phyloP scores from a whole-genome alignment of 2,113 vertebrate genomes.

The Gyps fulvus region DNA sequence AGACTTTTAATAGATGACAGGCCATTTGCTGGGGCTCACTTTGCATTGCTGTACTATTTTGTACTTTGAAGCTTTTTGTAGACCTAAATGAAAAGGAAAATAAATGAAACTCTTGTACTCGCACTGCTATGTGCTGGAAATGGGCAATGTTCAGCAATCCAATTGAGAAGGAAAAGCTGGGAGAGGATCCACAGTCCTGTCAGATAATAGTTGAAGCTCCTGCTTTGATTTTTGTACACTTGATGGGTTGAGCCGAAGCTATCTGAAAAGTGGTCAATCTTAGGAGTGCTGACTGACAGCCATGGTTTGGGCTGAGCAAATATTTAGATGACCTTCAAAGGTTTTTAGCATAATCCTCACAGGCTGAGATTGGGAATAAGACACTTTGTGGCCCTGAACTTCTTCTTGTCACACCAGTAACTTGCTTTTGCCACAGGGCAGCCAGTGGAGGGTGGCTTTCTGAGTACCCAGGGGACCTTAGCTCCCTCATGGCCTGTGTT shows the following conservation, averaged over 20 bases:
- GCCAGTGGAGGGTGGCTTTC: not conserved
- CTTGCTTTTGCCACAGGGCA: not conserved
- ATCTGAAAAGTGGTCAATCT: not conserved
- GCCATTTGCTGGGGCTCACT: not conserved
- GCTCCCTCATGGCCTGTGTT: not conserved
- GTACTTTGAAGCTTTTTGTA: not conserved
- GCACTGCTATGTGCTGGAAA: not conserved
- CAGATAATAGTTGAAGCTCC: not conserved
- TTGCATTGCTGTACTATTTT: not conserved
- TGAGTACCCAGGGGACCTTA: not conserved
- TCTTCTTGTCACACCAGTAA: not conserved
- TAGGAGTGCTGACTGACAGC: not conserved
- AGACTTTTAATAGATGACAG: not conserved
- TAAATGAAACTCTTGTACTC: not conserved
- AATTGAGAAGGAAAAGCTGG: not conserved
- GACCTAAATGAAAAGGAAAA: not conserved
- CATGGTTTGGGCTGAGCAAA: not conserved
- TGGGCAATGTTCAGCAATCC: not conserved
- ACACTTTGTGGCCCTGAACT: not conserved
- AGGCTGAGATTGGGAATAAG: not conserved
- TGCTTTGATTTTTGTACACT: not conserved
- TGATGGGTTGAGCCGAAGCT: not conserved
- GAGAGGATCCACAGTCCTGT: not conserved
- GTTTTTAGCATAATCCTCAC: not conserved
- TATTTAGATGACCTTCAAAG: not conserved